phyloP scores from a whole-genome alignment of 2,888 invertebrate species.

The Hypolimnas misippus region DNA sequence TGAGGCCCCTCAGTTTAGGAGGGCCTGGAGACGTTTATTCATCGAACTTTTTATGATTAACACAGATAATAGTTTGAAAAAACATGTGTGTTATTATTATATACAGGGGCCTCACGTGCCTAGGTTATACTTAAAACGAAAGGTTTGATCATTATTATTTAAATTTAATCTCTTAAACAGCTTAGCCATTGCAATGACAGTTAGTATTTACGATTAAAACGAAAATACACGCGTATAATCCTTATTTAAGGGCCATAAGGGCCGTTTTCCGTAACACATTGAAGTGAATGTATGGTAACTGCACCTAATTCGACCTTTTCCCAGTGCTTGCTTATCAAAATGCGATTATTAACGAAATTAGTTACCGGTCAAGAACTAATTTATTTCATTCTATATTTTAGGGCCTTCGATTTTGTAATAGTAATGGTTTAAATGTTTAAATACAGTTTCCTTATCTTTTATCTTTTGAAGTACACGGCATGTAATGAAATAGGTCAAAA shows the following conservation, averaged over 20 bases:
- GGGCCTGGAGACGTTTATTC: not conserved
- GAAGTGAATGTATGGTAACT: constrained; percentile 40
- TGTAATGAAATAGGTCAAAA: constrained; percentile 15
- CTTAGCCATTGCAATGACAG: constrained; percentile 31
- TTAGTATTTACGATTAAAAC: constrained; percentile 3
- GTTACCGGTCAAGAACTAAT: constrained; percentile 42
- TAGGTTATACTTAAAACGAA: not conserved
- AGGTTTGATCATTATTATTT: constrained; percentile 8
- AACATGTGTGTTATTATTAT: not conserved
- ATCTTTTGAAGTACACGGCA: not conserved
- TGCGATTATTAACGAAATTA: constrained; percentile 45
- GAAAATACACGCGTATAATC: not conserved
- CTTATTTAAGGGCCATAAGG: not conserved
- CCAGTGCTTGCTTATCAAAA: constrained; percentile 48
- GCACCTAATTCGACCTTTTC: constrained; percentile 51
- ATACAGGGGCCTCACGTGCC: too few relatives aligned
- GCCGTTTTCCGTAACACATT: constrained; percentile 7
- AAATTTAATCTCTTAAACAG: constrained; percentile 27
- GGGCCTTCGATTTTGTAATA: constrained; percentile 22
- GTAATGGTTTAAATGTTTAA: constrained; percentile 18
- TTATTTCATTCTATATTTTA: constrained; percentile 39
- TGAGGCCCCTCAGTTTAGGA: not conserved
- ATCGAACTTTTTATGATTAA: not conserved
- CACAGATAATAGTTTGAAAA: not conserved
- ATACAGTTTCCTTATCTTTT: constrained; percentile 20